A percentile compares a stretch with the other conserved stretches of the same genome.
These are phyloP conservation scores for Drosophila bocki DNA, from an alignment of 1,140 invertebrate species.

Conservation along the genomic window DNA sequence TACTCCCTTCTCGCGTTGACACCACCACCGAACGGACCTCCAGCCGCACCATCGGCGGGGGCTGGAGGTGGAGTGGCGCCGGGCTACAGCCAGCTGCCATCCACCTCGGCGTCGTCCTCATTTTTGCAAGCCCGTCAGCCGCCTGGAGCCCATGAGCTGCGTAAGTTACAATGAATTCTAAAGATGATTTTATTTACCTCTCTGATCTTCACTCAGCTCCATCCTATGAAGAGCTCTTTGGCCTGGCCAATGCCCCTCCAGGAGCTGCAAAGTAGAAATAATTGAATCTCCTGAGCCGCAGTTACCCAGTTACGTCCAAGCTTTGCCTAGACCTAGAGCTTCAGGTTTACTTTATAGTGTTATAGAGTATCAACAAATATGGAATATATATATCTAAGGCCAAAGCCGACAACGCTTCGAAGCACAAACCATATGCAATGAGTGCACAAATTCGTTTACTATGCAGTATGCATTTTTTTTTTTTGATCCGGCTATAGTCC, in stretches of 20 bases:
- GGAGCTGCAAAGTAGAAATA: conserved; percentile 63
- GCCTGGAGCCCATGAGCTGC: conserved; percentile 66
- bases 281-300: conserved; percentile 7
- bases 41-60: conserved; percentile 7
- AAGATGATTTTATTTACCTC: neutral
- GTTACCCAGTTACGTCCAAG: conserved; percentile 77
- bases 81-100: conserved; percentile 68
- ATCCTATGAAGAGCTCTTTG: conserved; percentile 82
- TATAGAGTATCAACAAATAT: conserved; percentile 36
- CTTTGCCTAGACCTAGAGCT: conserved; percentile 68
- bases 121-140: conserved; percentile 52
- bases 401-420: conserved; percentile 8
- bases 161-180: conserved; percentile 47
- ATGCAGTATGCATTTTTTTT: neutral
- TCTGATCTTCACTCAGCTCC: conserved; percentile 53
- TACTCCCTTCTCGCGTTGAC: conserved; percentile 58
- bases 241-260: conserved; percentile 64
- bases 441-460: conserved; percentile 27
- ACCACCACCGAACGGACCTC: conserved; percentile 29
- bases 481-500: conserved; percentile 7
- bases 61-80: conserved; percentile 13
- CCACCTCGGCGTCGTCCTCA: conserved; percentile 59
- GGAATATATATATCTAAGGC: conserved; percentile 40
- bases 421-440: conserved; percentile 15
- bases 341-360: conserved; percentile 75